These are phyloP conservation scores for Brachyhypopomus gauderio DNA, from an alignment of 2,113 vertebrate species.

Conservation along the genomic window DNA sequence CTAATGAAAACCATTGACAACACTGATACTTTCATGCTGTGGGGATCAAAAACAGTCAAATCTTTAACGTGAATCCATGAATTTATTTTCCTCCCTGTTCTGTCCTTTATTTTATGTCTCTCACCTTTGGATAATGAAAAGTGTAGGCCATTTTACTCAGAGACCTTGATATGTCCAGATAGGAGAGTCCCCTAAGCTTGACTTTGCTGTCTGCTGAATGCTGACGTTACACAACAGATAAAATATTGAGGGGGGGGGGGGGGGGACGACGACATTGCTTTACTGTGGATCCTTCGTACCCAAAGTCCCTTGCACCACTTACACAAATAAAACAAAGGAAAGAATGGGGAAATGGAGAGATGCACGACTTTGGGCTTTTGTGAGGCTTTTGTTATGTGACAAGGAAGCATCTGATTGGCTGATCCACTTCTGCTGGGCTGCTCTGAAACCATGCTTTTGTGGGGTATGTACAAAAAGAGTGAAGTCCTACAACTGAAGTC, in stretches of 20 bases:
- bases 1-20: constrained; percentile 62
- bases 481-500: background rate
- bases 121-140: constrained; percentile 1
- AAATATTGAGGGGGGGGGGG: background rate
- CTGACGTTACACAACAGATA: constrained; percentile 8
- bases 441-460: constrained; percentile 31
- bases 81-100: background rate
- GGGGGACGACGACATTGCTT: background rate
- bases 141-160: background rate
- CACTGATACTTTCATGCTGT: constrained; percentile 40
- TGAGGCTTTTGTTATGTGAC: background rate
- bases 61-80: background rate
- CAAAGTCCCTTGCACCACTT: constrained; percentile 29
- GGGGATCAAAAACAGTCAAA: constrained; percentile 4
- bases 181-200: constrained; percentile 14
- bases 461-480: constrained; percentile 34
- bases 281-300: background rate
- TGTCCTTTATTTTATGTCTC: background rate
- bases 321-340: constrained; percentile 12
- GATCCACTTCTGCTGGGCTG: constrained; percentile 23
- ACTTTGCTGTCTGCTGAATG: background rate
- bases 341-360: constrained; percentile 15
- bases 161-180: constrained; percentile 34
- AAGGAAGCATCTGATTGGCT: constrained; percentile 32
- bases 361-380: background rate